phyloP scores from a whole-genome alignment of 1,140 invertebrate genomes.

The Sminthurinus signatus region DNA sequence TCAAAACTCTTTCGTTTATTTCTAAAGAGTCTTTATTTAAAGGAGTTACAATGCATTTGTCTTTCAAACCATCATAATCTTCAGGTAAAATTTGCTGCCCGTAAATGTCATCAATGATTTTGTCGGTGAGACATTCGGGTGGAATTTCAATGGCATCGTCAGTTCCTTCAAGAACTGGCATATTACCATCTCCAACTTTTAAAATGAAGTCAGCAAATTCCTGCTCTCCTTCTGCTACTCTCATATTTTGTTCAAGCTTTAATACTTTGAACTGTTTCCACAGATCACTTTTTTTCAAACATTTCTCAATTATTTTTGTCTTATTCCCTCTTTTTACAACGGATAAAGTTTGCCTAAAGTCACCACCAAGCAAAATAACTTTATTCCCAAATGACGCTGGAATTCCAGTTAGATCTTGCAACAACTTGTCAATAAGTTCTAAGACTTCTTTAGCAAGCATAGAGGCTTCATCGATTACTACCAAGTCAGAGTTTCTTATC shows the following conservation, averaged over 20 bases:
- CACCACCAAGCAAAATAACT: slow-evolving; percentile 42
- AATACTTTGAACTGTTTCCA: slow-evolving; percentile 41
- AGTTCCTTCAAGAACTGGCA: not conserved
- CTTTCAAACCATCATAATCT: not conserved
- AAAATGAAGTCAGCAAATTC: slow-evolving; percentile 33
- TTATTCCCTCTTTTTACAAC: slow-evolving; percentile 46
- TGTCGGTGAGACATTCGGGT: not conserved
- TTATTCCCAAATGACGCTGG: slow-evolving; percentile 34
- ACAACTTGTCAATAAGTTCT: slow-evolving; percentile 11
- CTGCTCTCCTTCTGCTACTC: slow-evolving; percentile 13
- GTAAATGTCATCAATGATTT: not conserved
- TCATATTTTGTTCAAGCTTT: slow-evolving; percentile 36
- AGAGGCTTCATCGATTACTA: slow-evolving; percentile 21
- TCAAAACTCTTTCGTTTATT: not conserved
- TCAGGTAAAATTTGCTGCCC: not conserved
- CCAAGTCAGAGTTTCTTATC: slow-evolving; percentile 9
- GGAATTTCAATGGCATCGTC: not conserved
- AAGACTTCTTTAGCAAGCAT: slow-evolving; percentile 1
- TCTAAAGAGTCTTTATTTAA: slow-evolving; percentile 1
- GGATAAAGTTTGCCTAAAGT: slow-evolving; percentile 52
- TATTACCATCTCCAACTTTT: slow-evolving; percentile 32
- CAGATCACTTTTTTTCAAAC: slow-evolving; percentile 43
- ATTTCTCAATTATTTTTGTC: slow-evolving; percentile 48
- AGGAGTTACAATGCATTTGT: not conserved
- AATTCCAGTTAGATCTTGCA: slow-evolving; percentile 31